phyloP scores from a whole-genome alignment of 2,888 invertebrate species.

The Acronicta psi region DNA sequence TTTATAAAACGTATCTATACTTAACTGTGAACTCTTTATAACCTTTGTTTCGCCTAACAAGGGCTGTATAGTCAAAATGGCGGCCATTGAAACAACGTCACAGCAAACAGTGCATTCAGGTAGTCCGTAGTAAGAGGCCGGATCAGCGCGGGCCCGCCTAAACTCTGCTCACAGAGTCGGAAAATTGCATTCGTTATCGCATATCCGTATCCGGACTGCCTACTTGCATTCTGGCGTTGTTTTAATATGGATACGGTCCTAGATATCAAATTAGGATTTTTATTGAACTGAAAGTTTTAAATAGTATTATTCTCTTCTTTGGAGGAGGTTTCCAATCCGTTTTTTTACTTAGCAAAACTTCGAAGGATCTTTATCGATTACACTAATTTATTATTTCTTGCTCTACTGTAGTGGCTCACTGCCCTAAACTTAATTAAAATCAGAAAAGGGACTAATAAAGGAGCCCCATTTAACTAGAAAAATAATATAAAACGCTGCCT shows the following conservation, averaged over 20 bases:
- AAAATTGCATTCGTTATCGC: slow-evolving; percentile 89
- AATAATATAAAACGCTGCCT: too few species aligned
- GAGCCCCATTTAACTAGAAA: too few species aligned
- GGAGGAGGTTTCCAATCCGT: too few species aligned
- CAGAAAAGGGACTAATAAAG: too few species aligned
- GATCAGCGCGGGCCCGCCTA: slow-evolving; percentile 75
- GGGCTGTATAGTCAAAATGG: not conserved
- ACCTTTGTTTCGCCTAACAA: not conserved
- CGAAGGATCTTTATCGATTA: too few species aligned
- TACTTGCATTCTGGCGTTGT: slow-evolving; percentile 61
- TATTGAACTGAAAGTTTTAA: not conserved
- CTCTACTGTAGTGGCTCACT: too few species aligned
- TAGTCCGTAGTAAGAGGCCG: slow-evolving; percentile 67
- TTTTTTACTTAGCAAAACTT: too few species aligned
- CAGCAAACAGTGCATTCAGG: slow-evolving; percentile 54
- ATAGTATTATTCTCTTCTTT: too few species aligned
- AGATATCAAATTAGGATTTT: slow-evolving; percentile 15
- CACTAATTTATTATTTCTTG: too few species aligned
- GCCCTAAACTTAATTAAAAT: too few species aligned
- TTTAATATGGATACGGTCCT: slow-evolving; percentile 53
- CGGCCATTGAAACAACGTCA: slow-evolving; percentile 22
- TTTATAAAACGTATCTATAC: too few species aligned
- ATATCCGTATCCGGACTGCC: slow-evolving; percentile 78
- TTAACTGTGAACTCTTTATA: too few species aligned
- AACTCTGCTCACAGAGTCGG: slow-evolving; percentile 85